phyloP scores from a whole-genome alignment of 2,113 vertebrate species.

The Apus apus region DNA sequence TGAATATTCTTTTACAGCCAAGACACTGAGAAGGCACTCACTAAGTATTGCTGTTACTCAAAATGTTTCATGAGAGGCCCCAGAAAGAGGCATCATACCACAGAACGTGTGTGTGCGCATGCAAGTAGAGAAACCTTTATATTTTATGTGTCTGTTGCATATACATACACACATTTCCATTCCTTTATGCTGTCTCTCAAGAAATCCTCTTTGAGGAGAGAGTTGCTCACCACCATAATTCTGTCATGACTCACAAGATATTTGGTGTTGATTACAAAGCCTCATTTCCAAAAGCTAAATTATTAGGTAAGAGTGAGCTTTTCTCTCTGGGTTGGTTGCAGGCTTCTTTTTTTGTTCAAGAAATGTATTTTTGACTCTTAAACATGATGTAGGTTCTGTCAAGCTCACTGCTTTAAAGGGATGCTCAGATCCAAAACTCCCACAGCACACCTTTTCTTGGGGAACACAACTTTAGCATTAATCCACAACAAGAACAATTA shows the following conservation, averaged over 20 bases:
- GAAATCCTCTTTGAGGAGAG: background rate
- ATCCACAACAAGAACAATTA: background rate
- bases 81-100: fast-evolving
- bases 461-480: background rate
- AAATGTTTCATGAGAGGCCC: background rate
- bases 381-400: background rate
- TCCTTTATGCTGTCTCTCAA: background rate
- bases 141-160: background rate
- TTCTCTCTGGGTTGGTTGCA: background rate
- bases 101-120: background rate
- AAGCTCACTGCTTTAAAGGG: background rate
- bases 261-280: background rate
- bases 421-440: background rate
- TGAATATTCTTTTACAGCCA: background rate
- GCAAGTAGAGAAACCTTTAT: fast-evolving
- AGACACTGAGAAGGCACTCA: background rate
- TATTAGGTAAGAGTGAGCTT: background rate
- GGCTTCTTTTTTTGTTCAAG: background rate
- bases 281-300: background rate
- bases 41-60: background rate
- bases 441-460: background rate
- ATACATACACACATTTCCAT: background rate
- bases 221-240: background rate
- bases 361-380: background rate
- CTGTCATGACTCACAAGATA: background rate